These are phyloP conservation scores for Plutella xylostella DNA, from an alignment of 2,888 invertebrate species.

Conservation along the genomic window DNA sequence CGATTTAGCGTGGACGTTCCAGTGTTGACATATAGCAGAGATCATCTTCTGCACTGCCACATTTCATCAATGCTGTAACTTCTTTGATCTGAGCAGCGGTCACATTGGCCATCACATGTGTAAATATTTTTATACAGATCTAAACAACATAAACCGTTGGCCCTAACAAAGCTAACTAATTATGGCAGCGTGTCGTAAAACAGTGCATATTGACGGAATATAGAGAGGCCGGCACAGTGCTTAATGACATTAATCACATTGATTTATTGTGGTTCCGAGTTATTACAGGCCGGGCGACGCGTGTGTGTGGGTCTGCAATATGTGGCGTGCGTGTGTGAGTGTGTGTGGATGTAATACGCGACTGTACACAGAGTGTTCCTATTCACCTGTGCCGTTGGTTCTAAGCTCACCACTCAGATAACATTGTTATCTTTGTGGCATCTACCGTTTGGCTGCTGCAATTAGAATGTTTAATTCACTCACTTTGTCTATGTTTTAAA, in stretches of 20 bases:
- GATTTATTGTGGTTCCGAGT: conserved; percentile 72
- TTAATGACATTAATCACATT: conserved; percentile 72
- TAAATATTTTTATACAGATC: conserved; percentile 41
- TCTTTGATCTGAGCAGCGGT: conserved; percentile 59
- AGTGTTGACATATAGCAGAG: conserved; percentile 54
- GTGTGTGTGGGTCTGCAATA: conserved; percentile 40
- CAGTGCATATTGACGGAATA: conserved; percentile 71
- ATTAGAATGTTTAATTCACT: too few species aligned
- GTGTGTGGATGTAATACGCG: conserved; percentile 43
- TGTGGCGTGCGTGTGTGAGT: conserved; percentile 32
- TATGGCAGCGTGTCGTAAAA: conserved; percentile 68
- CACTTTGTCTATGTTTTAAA: too few species aligned
- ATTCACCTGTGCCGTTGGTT: too few species aligned
- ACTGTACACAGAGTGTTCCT: conserved; percentile 31
- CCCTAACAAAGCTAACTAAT: conserved; percentile 69
- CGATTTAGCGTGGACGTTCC: conserved; percentile 20
- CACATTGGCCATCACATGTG: conserved; percentile 22
- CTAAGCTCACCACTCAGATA: too few species aligned
- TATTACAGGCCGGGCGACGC: conserved; percentile 62
- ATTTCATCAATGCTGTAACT: conserved; percentile 57
- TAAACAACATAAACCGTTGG: conserved; percentile 32
- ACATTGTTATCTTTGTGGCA: too few species aligned
- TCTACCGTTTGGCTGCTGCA: too few species aligned
- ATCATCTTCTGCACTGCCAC: conserved; percentile 57
- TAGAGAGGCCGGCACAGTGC: conserved; percentile 70